Evolutionary conservation across 1,140 invertebrate species (phyloP), one percentile per base, ranked within the genome.

Genomic region (Aphidius gifuensis): DNA sequence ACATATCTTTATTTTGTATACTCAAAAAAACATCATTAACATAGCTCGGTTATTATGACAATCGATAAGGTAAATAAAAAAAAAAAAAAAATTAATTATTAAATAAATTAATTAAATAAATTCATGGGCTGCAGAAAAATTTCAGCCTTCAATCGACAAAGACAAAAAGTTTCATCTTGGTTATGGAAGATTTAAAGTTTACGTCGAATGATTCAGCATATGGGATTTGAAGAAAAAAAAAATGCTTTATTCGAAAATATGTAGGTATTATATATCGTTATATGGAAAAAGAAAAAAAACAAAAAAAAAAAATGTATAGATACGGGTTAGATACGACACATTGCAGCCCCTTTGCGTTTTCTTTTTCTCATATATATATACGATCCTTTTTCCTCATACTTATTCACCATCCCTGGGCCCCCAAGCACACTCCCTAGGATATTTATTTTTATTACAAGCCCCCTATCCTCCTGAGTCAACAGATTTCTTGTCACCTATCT

Each of bases 401-500:
- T 51, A 21, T 6, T 21, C 49, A 55, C 39, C 46, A 21, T 55
- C 53, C 49, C 21, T 32, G 46, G 46, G 23, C 60, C 44, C 39
- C 53, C 11, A 44, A 44, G 50, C 61, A 51, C 55, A 46, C 42
- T 57, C 46, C 47, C 53, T 44, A 59, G 65, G 73, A 74, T 73
- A 74, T 74, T 74, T 74, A 74, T 74, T 74, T 71, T 74, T 74
- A 74, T 74, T 74, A 67, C 71, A 47, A 64, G 45, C 62, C 66
- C 23, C 62, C 64, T 66, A 68, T 70, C 62, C 64, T 68, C 64
- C 69, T 71, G 72, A 73, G 72, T 74, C 71, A 74, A 74, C 72
- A 72, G 70, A 72, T 74, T 72, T 68, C 60, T 71, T 69, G 64
- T 72, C 69, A 66, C 61, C 66, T 54, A 51, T 67, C 62, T 59